These are phyloP conservation scores for Aethina tumida DNA, from an alignment of 1,140 invertebrate species.

Conservation along the genomic window DNA sequence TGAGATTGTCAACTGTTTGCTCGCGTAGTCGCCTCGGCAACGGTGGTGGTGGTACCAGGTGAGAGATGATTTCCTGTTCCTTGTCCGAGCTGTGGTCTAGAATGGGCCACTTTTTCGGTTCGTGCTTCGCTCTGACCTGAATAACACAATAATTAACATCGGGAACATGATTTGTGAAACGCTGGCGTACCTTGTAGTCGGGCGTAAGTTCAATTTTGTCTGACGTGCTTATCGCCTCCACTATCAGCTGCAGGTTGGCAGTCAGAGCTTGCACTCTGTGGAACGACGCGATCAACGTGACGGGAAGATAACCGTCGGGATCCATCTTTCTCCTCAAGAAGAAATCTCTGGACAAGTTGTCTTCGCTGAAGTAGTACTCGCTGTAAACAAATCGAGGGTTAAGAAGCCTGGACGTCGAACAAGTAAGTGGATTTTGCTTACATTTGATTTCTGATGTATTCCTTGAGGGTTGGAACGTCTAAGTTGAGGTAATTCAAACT, in stretches of 20 bases:
- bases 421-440: constrained; percentile 40
- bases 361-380: constrained; percentile 98
- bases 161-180: background rate
- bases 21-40: constrained; percentile 41
- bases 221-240: constrained; percentile 71
- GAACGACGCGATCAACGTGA: constrained; percentile 91
- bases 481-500: constrained; percentile 41
- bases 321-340: constrained; percentile 97
- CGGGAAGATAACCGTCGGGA: constrained; percentile 81
- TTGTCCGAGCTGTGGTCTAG: constrained; percentile 41
- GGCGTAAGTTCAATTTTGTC: constrained; percentile 72
- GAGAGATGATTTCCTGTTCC: constrained; percentile 45
- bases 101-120: constrained; percentile 83
- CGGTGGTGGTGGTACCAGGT: constrained; percentile 55
- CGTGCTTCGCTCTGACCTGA: constrained; percentile 66
- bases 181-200: constrained; percentile 54
- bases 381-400: constrained; percentile 45
- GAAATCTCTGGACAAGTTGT: constrained; percentile 92
- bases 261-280: constrained; percentile 85
- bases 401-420: background rate
- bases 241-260: constrained; percentile 70
- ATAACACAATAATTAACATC: constrained; percentile 12
- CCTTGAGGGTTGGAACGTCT: constrained; percentile 53
- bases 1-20: constrained; percentile 40
- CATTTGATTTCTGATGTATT: constrained; percentile 77